Conservation (phyloP, 2,113 vertebrate species). For the Platysternon megacephalum region DNA sequence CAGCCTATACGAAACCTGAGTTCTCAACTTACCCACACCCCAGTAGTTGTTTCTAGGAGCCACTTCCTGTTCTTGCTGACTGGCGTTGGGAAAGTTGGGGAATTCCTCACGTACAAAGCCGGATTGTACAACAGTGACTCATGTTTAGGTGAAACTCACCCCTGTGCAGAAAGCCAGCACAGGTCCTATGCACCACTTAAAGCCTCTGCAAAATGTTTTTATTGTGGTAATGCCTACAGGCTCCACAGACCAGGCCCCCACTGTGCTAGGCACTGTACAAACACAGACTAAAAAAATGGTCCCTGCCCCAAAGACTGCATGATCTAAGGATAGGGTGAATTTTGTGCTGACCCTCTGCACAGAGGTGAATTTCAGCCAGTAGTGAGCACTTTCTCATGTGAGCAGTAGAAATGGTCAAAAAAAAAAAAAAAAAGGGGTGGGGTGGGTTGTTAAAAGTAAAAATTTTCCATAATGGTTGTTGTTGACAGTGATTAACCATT, state of each 20-base stretch:
- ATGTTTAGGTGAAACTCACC: not conserved
- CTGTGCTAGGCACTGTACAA: not conserved
- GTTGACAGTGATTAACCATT: not conserved
- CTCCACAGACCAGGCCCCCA: not conserved
- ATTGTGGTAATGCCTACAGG: not conserved
- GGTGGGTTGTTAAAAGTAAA: slow-evolving; percentile 16
- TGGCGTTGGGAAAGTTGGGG: not conserved
- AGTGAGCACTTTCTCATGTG: not conserved
- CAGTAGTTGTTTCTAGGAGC: not conserved
- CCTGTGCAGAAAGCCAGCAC: not conserved
- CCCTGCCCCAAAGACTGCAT: not conserved
- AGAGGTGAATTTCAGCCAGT: not conserved
- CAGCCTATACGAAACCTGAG: not conserved
- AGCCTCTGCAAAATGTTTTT: not conserved
- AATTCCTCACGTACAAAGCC: not conserved
- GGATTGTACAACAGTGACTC: not conserved
- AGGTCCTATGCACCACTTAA: not conserved
- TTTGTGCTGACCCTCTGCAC: not conserved
- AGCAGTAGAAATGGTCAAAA: not conserved
- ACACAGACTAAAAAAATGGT: not conserved
- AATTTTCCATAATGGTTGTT: not conserved
- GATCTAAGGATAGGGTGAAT: not conserved
- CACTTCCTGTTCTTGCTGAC: not conserved
- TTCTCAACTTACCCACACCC: not conserved
- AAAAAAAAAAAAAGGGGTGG: not conserved